phyloP scores from a whole-genome alignment of 2,113 vertebrate genomes.

The Saguinus midas region DNA sequence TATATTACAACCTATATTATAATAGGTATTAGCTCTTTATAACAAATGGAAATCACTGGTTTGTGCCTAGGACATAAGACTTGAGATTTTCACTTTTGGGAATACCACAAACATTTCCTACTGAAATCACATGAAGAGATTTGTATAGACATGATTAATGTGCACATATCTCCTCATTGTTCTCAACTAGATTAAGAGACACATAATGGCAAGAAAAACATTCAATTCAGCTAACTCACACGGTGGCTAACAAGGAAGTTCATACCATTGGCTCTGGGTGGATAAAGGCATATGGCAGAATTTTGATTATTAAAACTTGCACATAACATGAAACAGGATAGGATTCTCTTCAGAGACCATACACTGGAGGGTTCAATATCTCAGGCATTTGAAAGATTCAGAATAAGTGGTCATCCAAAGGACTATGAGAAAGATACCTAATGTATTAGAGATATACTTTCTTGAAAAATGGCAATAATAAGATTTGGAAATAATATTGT shows the following conservation, averaged over 20 bases:
- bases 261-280: background rate
- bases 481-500: background rate
- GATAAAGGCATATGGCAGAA: background rate
- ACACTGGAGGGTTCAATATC: background rate
- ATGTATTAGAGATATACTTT: background rate
- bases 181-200: background rate
- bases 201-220: background rate
- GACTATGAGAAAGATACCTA: background rate
- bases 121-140: background rate
- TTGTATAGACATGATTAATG: background rate
- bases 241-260: background rate
- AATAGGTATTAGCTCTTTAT: background rate
- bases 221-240: background rate
- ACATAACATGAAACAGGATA: background rate
- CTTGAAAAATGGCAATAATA: background rate
- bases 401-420: background rate
- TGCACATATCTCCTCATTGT: background rate
- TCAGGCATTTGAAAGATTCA: background rate
- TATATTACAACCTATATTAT: too few relatives aligned
- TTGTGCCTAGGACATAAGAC: background rate
- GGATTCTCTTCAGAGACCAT: background rate
- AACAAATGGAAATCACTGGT: background rate
- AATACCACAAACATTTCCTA: background rate
- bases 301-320: background rate
- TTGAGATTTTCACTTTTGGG: background rate